These are phyloP conservation scores for Euura lappo DNA, from an alignment of 1,140 invertebrate genomes.

Conservation along the genomic window DNA sequence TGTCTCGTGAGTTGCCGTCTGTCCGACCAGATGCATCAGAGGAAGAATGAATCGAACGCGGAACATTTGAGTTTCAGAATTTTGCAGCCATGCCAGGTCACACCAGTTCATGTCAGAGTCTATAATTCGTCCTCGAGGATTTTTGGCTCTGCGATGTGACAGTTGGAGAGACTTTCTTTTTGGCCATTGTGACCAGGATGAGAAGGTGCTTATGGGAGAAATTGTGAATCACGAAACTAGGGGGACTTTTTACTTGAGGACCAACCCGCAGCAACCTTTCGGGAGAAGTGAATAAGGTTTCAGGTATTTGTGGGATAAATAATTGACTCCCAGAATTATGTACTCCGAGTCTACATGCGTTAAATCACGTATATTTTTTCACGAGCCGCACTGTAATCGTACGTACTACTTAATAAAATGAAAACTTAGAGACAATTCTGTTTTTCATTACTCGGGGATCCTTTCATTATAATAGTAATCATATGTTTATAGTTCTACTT, in stretches of 20 bases:
- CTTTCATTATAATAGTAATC: too few relatives aligned
- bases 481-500: too few relatives aligned
- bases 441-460: too few relatives aligned
- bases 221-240: constrained; percentile 25
- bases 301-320: background rate
- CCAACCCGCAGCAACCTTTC: constrained; percentile 29
- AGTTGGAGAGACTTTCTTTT: constrained; percentile 63
- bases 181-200: constrained; percentile 58
- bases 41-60: constrained; percentile 2
- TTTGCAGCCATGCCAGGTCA: constrained; percentile 57
- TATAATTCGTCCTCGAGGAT: constrained; percentile 49
- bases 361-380: too few relatives aligned
- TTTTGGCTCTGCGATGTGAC: constrained; percentile 61
- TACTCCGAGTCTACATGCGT: too few relatives aligned
- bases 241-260: constrained; percentile 45
- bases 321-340: background rate
- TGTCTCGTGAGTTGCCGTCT: constrained; percentile 38
- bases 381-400: too few relatives aligned
- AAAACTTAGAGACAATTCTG: too few relatives aligned
- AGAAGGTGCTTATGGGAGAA: constrained; percentile 62
- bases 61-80: constrained; percentile 32
- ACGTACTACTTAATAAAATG: too few relatives aligned
- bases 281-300: background rate
- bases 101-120: constrained; percentile 61
- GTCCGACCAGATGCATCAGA: too few relatives aligned